Conservation (phyloP, 2,888 invertebrate species). For the Cistogaster globosa region DNA sequence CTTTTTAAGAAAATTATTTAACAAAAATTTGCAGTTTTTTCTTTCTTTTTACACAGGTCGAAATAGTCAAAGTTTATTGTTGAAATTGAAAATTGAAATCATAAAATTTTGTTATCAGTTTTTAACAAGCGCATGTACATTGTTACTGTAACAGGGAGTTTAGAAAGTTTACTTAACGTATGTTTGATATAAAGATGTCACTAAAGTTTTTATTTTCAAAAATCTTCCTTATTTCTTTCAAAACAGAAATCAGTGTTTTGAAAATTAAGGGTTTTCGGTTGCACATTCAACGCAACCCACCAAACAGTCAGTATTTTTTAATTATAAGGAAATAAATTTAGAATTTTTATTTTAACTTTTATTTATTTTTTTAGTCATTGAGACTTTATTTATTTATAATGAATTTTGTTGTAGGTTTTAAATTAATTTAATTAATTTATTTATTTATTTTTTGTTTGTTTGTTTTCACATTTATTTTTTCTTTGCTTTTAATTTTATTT, state of each 20-base stretch:
- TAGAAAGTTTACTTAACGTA: background rate
- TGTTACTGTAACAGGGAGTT: background rate
- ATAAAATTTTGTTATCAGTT: conserved; percentile 23
- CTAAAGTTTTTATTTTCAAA: background rate
- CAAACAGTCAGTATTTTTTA: background rate
- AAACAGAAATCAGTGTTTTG: too few species aligned
- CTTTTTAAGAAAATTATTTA: background rate
- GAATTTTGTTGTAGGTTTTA: too few species aligned
- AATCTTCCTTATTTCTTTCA: background rate
- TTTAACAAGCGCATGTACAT: background rate
- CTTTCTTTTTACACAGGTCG: conserved; percentile 4
- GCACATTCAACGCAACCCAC: too few species aligned
- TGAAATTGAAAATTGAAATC: conserved; percentile 37
- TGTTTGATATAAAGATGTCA: conserved; percentile 20
- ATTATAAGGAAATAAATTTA: conserved; percentile 9
- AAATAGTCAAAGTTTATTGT: conserved; percentile 52
- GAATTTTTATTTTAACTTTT: conserved; percentile 22
- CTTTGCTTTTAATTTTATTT: background rate
- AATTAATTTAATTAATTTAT: too few species aligned
- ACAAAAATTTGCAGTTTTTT: conserved; percentile 22
- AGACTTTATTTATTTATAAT: too few species aligned
- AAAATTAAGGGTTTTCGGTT: too few species aligned
- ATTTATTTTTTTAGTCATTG: background rate
- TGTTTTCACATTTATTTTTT: background rate
- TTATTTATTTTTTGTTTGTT: background rate